Evolutionary conservation across 2,797 vertebrate species (phyloP).

Genomic region (Falco biarmicus): DNA sequence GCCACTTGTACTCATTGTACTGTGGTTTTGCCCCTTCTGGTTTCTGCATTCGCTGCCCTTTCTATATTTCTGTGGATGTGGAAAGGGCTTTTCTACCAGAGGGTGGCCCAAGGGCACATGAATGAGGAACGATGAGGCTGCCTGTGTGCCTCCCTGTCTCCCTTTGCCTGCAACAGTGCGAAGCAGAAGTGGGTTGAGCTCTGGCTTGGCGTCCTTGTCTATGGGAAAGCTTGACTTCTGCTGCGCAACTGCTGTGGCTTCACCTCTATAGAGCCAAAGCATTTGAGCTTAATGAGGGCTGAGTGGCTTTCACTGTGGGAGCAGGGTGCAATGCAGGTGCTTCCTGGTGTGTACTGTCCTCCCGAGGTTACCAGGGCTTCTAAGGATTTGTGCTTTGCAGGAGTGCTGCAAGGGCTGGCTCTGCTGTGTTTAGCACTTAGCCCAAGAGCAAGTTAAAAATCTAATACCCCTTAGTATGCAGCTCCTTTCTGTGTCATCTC

Average conservation of each 20-base stretch:
- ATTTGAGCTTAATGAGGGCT: not conserved
- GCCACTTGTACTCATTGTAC: rapidly evolving
- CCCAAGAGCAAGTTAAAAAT: not conserved
- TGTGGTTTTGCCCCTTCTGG: not conserved
- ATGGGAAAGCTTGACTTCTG: not conserved
- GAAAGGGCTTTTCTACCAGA: not conserved
- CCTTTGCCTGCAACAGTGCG: not conserved
- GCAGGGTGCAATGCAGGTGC: not conserved
- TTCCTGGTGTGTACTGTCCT: not conserved
- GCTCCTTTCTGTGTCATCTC: not conserved
- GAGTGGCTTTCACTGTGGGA: not conserved
- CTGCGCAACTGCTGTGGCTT: not conserved
- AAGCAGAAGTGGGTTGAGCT: not conserved
- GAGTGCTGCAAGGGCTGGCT: not conserved
- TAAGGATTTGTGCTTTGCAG: not conserved
- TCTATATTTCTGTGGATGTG: not conserved
- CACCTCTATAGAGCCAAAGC: not conserved
- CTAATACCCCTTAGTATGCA: not conserved
- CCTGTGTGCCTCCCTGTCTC: rapidly evolving
- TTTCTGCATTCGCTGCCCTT: not conserved
- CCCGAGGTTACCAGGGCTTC: not conserved
- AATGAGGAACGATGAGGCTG: not conserved
- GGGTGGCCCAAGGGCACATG: not conserved
- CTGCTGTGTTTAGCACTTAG: not conserved
- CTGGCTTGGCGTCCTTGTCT: not conserved